Evolutionary conservation across 1,140 invertebrate genomes (phyloP).

Genomic region (Acromyrmex echinatior): DNA sequence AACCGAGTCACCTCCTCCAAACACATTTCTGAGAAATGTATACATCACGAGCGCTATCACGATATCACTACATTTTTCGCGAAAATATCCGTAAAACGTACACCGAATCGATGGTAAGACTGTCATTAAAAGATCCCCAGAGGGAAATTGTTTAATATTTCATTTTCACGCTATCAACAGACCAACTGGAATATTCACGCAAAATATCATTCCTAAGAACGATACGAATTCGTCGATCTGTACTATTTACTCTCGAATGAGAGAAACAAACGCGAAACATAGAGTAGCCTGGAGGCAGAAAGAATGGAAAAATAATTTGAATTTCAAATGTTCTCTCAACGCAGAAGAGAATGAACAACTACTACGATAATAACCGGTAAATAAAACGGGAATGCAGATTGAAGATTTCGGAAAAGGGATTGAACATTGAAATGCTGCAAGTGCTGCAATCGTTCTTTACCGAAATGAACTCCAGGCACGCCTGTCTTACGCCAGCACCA

Average conservation of each 20-base stretch:
- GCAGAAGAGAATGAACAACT: background rate
- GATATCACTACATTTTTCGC: background rate
- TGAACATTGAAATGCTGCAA: background rate
- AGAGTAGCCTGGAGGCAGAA: background rate
- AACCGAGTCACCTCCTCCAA: conserved; percentile 35
- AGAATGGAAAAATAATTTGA: background rate
- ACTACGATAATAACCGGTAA: background rate
- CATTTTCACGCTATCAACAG: background rate
- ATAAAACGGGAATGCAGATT: background rate
- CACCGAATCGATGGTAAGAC: background rate
- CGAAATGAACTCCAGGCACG: background rate
- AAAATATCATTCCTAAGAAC: background rate
- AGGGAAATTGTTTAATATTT: background rate
- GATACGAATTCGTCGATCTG: background rate
- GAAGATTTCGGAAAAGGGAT: background rate
- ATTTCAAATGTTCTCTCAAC: background rate
- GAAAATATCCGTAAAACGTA: background rate
- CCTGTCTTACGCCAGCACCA: background rate
- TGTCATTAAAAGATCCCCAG: background rate
- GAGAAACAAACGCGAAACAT: background rate
- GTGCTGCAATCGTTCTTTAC: background rate
- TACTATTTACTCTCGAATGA: background rate
- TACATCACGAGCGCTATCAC: conserved; percentile 10
- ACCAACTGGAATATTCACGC: background rate
- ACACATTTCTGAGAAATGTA: conserved; percentile 41